Percentiles rank a stretch among this genome's conserved stretches.
phyloP scores from a whole-genome alignment of 2,888 invertebrate genomes.

The Molorchus minor region DNA sequence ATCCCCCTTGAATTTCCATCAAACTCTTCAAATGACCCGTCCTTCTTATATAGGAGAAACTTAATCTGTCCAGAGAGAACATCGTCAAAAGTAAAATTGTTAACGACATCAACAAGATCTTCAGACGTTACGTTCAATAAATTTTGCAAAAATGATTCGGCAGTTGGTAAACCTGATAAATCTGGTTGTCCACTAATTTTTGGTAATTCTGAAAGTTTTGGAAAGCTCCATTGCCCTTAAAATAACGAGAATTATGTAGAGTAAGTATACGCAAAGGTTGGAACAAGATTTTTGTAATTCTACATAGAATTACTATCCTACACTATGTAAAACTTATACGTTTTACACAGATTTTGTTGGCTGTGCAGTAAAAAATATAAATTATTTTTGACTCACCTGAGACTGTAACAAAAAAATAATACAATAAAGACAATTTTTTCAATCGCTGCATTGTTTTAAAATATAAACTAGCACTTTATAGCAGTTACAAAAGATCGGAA shows the following conservation, averaged over 20 bases:
- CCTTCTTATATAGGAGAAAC: conserved; percentile 29
- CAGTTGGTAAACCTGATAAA: conserved; percentile 20
- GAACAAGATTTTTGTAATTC: too few relatives aligned
- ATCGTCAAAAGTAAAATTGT: conserved; percentile 35
- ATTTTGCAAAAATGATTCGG: conserved; percentile 27
- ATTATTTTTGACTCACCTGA: too few relatives aligned
- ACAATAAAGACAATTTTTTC: too few relatives aligned
- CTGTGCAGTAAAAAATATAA: too few relatives aligned
- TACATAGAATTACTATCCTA: too few relatives aligned
- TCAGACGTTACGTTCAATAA: conserved; percentile 35
- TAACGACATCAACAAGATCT: conserved; percentile 32
- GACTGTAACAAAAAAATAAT: too few relatives aligned
- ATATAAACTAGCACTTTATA: too few relatives aligned
- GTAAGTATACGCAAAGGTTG: too few relatives aligned
- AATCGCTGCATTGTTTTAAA: too few relatives aligned
- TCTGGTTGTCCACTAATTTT: background rate
- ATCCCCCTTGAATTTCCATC: conserved; percentile 3
- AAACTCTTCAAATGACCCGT: conserved; percentile 19
- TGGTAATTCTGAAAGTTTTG: background rate
- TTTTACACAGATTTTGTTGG: too few relatives aligned
- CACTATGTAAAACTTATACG: too few relatives aligned
- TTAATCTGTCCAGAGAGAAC: conserved; percentile 27
- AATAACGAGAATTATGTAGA: background rate
- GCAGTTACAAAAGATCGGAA: too few relatives aligned
- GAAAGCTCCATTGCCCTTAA: conserved; percentile 1